Percentiles rank a stretch among this genome's conserved stretches.
Conservation (phyloP, 2,797 vertebrate genomes). For the Malacoctenus gilli region DNA sequence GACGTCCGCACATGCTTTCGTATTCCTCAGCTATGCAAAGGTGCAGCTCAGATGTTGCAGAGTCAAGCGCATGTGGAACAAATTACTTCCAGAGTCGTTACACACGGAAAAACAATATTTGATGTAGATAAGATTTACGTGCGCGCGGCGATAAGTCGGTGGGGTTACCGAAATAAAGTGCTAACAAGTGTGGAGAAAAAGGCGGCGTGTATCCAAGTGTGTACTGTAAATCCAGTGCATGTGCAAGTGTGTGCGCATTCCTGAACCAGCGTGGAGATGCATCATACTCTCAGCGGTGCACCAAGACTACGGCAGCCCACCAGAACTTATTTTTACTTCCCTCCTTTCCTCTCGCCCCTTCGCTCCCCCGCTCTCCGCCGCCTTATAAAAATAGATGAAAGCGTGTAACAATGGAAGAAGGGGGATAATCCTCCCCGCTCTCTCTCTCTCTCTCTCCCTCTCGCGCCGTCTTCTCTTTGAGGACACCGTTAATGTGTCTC, state of each 20-base stretch:
- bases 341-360: slow-evolving; percentile 1
- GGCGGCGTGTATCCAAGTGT: background rate
- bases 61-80: no score
- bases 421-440: slow-evolving; percentile 60
- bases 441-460: slow-evolving; percentile 21
- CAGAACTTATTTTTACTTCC: slow-evolving; percentile 60
- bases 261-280: slow-evolving; percentile 31
- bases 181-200: background rate
- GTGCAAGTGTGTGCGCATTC: background rate
- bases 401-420: slow-evolving; percentile 63
- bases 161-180: no score
- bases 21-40: no score
- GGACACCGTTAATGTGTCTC: slow-evolving; percentile 66
- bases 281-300: slow-evolving; percentile 54
- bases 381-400: slow-evolving; percentile 78
- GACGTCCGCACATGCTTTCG: no score
- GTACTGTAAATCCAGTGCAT: background rate
- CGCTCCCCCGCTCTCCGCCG: slow-evolving; percentile 29
- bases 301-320: slow-evolving; percentile 46
- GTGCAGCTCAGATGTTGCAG: no score
- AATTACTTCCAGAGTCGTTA: no score
- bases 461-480: slow-evolving; percentile 51
- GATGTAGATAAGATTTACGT: no score
- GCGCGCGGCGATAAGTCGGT: no score
- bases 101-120: no score